phyloP scores from a whole-genome alignment of 2,888 invertebrate genomes.

The Epirrhoe tristata region DNA sequence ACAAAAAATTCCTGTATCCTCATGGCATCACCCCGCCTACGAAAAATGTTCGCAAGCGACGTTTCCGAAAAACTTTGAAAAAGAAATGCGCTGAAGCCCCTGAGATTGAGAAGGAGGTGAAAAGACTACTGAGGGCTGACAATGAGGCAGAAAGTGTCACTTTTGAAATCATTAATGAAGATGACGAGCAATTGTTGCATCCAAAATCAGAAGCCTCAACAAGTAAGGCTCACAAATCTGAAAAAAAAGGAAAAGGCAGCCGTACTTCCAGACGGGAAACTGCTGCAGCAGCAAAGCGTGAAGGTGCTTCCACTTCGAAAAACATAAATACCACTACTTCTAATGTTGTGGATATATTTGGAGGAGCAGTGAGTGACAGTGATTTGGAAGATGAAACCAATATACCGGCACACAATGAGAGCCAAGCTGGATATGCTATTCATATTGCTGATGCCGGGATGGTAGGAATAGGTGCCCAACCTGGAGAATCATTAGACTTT shows the following conservation, averaged over 20 bases:
- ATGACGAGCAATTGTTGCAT: slow-evolving; percentile 86
- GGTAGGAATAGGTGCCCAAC: slow-evolving; percentile 56
- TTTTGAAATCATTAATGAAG: slow-evolving; percentile 96
- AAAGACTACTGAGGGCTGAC: slow-evolving; percentile 94
- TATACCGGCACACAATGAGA: slow-evolving; percentile 87
- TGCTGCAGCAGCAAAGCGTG: slow-evolving; percentile 17
- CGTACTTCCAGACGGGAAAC: slow-evolving; percentile 25
- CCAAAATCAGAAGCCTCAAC: slow-evolving; percentile 40
- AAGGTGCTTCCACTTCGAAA: slow-evolving; percentile 41
- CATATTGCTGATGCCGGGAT: slow-evolving; percentile 87
- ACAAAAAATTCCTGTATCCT: slow-evolving; percentile 97
- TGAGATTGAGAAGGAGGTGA: slow-evolving; percentile 99
- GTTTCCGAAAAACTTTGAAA: slow-evolving; percentile 97
- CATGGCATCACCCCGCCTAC: slow-evolving; percentile 98
- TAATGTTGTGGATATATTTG: slow-evolving; percentile 92
- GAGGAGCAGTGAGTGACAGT: slow-evolving; percentile 96
- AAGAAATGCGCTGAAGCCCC: slow-evolving; percentile 99
- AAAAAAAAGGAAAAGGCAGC: slow-evolving; percentile 33
- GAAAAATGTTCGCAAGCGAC: slow-evolving; percentile 96
- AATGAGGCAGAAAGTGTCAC: slow-evolving; percentile 96
- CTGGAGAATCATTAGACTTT: slow-evolving; percentile 67
- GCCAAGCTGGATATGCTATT: slow-evolving; percentile 90
- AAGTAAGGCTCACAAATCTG: slow-evolving; percentile 28
- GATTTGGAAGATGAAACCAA: slow-evolving; percentile 91
- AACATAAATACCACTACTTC: slow-evolving; percentile 50